phyloP scores from a whole-genome alignment of 2,888 invertebrate species.

The Epirrhoe alternata region DNA sequence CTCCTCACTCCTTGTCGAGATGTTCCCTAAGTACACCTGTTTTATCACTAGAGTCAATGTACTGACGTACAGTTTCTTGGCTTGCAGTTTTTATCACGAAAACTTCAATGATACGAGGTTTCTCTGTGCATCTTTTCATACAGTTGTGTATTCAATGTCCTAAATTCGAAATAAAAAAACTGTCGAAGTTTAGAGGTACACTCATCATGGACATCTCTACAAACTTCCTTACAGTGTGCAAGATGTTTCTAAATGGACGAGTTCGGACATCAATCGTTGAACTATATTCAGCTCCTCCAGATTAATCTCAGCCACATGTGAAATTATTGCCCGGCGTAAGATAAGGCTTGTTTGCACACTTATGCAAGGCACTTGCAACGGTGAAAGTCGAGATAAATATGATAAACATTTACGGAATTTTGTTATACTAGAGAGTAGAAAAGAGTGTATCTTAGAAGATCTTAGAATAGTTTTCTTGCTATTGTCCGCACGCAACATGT shows the following conservation, averaged over 20 bases:
- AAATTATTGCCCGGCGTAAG: conserved; percentile 33
- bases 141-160: too few species aligned
- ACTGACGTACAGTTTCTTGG: conserved; percentile 5
- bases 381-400: conserved; percentile 34
- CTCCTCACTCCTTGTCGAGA: conserved; percentile 37
- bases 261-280: conserved; percentile 35
- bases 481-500: conserved; percentile 55
- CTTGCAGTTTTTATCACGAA: conserved; percentile 1
- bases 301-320: conserved; percentile 40
- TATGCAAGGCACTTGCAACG: conserved; percentile 38
- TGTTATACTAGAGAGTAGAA: conserved; percentile 16
- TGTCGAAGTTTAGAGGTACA: too few species aligned
- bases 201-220: conserved; percentile 2
- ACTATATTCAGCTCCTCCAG: conserved; percentile 29
- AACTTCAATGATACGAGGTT: conserved; percentile 6
- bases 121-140: conserved; percentile 4
- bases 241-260: conserved; percentile 6
- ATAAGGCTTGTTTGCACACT: conserved; percentile 18
- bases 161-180: too few species aligned
- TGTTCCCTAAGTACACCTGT: conserved; percentile 56
- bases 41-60: conserved; percentile 30
- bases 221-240: neutral
- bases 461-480: conserved; percentile 21
- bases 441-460: neutral
- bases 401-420: neutral